Conservation (phyloP, 2,888 invertebrate species). For the Tridacna crocea region DNA sequence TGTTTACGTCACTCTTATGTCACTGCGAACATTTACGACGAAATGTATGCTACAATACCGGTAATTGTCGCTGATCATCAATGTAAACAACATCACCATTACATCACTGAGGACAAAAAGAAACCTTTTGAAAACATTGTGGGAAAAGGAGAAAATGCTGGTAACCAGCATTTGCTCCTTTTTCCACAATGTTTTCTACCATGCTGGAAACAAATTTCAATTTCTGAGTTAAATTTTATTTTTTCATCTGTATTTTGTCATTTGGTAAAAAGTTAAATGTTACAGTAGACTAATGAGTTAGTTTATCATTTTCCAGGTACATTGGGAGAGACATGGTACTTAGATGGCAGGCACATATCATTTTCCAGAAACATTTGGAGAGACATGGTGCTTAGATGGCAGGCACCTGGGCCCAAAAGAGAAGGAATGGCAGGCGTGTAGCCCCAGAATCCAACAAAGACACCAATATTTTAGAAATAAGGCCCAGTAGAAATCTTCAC, state of each 20-base stretch:
- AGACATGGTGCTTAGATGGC: conserved; percentile 3
- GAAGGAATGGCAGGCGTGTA: conserved; percentile 44
- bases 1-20: too few relatives aligned
- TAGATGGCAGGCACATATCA: neutral
- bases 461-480: conserved; percentile 67
- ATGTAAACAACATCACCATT: too few relatives aligned
- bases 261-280: neutral
- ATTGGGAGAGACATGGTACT: neutral
- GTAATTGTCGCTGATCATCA: too few relatives aligned
- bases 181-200: too few relatives aligned
- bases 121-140: too few relatives aligned
- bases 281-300: neutral
- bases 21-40: too few relatives aligned
- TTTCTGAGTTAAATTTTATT: neutral
- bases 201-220: too few relatives aligned
- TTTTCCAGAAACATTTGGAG: neutral
- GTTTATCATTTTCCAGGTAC: neutral
- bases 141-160: too few relatives aligned
- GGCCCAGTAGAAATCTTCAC: conserved; percentile 68
- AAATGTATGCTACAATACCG: too few relatives aligned
- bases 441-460: conserved; percentile 61
- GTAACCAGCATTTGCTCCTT: too few relatives aligned
- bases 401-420: conserved; percentile 12
- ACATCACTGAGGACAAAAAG: too few relatives aligned
- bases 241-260: neutral